phyloP scores from a whole-genome alignment of 2,113 vertebrate species.

The Oreotrochilus melanogaster region DNA sequence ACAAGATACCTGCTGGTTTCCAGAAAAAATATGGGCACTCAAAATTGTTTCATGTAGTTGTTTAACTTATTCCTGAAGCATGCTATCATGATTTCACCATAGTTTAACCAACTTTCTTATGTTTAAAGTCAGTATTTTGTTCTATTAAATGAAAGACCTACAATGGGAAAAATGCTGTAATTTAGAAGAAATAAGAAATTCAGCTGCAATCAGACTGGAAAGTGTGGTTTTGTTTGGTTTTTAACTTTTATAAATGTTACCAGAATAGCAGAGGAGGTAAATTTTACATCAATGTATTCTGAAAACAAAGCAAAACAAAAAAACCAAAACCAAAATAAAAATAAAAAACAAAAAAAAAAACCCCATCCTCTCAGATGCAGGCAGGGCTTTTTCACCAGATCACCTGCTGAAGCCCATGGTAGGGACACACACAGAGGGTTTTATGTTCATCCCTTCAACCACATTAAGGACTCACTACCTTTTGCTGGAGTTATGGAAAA shows the following conservation, averaged over 20 bases:
- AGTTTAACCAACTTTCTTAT: not conserved
- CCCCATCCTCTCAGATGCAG: not conserved
- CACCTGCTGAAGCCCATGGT: not conserved
- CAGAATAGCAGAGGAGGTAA: not conserved
- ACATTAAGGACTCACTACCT: not conserved
- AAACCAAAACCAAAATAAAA: no score
- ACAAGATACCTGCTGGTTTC: not conserved
- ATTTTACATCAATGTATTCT: not conserved
- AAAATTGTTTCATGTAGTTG: not conserved
- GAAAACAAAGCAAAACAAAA: not conserved
- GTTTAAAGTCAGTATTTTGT: not conserved
- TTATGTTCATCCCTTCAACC: not conserved
- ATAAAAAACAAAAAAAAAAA: no score
- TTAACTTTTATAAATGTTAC: not conserved
- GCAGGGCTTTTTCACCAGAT: not conserved
- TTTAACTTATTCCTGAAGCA: not conserved
- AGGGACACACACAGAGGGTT: accelerated
- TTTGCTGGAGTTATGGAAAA: not conserved
- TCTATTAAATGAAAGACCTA: not conserved
- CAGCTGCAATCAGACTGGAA: not conserved
- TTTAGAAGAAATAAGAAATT: not conserved
- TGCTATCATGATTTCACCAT: not conserved
- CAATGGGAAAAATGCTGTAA: not conserved
- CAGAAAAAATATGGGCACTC: not conserved
- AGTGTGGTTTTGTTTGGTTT: not conserved